Percentiles rank a stretch among this genome's conserved stretches.
These are phyloP conservation scores for Luehdorfia chinensis DNA, from an alignment of 1,140 invertebrate species.

Conservation along the genomic window DNA sequence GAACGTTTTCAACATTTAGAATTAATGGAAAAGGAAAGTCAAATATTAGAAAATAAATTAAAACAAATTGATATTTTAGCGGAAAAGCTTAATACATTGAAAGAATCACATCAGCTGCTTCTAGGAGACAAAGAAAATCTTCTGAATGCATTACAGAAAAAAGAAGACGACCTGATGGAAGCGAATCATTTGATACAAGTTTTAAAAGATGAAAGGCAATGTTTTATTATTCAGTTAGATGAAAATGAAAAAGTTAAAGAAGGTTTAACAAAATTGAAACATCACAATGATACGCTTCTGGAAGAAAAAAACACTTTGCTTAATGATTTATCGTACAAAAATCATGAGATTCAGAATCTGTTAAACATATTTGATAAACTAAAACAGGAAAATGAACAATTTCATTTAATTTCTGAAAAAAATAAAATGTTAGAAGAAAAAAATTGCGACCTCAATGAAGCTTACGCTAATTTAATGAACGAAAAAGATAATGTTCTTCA, in stretches of 20 bases:
- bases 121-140: constrained; percentile 40
- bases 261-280: constrained; percentile 30
- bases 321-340: constrained; percentile 29
- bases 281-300: constrained; percentile 27
- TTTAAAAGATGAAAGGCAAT: constrained; percentile 45
- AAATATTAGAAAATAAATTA: constrained; percentile 36
- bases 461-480: constrained; percentile 28
- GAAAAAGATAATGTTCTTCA: constrained; percentile 35
- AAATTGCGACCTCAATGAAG: constrained; percentile 29
- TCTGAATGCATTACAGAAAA: constrained; percentile 37
- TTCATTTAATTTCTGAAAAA: constrained; percentile 27
- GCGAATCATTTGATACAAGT: constrained; percentile 32
- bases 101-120: constrained; percentile 32
- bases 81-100: constrained; percentile 35
- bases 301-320: constrained; percentile 30
- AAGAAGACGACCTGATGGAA: constrained; percentile 38
- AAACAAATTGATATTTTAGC: constrained; percentile 33
- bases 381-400: constrained; percentile 34
- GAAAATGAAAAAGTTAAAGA: constrained; percentile 38
- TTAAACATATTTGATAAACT: constrained; percentile 26
- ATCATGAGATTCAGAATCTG: constrained; percentile 30
- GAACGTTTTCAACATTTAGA: constrained; percentile 46
- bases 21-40: constrained; percentile 41
- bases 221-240: constrained; percentile 35
- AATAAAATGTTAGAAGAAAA: constrained; percentile 28